These are phyloP conservation scores for Polietes domitor DNA, from an alignment of 2,888 invertebrate genomes.

Conservation along the genomic window DNA sequence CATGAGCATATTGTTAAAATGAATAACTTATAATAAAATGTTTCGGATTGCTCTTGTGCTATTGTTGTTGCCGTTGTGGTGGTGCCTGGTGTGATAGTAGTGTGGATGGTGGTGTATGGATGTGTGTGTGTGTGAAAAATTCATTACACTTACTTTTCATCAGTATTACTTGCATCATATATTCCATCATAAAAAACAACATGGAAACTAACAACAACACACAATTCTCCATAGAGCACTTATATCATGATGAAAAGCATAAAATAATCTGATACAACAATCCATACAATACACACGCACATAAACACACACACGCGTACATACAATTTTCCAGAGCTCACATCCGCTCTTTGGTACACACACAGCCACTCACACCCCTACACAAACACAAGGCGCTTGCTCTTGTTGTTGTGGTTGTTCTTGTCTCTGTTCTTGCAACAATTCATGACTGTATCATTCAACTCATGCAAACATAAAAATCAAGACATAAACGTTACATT, in stretches of 20 bases:
- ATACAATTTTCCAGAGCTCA: constrained; percentile 19
- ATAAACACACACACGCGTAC: not conserved
- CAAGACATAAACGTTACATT: constrained; percentile 55
- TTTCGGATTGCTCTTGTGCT: constrained; percentile 45
- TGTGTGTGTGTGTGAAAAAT: constrained; percentile 51
- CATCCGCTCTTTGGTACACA: not conserved
- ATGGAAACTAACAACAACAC: constrained; percentile 7
- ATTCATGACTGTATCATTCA: constrained; percentile 34
- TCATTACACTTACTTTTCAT: constrained; percentile 53
- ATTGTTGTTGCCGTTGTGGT: not conserved
- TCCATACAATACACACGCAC: not conserved
- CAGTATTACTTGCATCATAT: constrained; percentile 38
- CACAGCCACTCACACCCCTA: no score
- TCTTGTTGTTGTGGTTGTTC: not conserved
- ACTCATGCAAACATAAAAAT: constrained; percentile 50
- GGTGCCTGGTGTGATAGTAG: no score
- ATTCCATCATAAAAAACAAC: constrained; percentile 50
- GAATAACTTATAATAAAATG: constrained; percentile 51
- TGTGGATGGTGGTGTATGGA: not conserved
- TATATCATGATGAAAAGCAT: constrained; percentile 58
- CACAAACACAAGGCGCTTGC: not conserved
- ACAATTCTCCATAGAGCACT: constrained; percentile 56
- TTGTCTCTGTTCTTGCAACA: constrained; percentile 26
- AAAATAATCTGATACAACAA: constrained; percentile 50
- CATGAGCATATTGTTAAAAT: constrained; percentile 46